These are phyloP conservation scores for Amorpha juglandis DNA, from an alignment of 2,888 invertebrate species.

Conservation along the genomic window DNA sequence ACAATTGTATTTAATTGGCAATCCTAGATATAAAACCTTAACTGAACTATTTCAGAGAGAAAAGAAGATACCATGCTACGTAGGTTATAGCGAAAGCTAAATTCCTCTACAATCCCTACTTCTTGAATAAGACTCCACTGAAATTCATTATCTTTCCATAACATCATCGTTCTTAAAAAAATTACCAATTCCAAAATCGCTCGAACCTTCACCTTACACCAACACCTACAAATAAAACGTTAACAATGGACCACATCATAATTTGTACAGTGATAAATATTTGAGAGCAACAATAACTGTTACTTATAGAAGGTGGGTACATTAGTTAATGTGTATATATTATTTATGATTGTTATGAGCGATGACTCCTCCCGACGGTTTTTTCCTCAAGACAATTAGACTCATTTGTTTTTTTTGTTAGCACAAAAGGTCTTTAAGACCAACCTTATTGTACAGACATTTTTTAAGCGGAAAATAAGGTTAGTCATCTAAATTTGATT, in stretches of 20 bases:
- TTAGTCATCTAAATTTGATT: background rate
- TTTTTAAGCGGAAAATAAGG: background rate
- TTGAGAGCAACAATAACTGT: conserved; percentile 72
- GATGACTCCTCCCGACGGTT: conserved; percentile 42
- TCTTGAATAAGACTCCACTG: too few relatives aligned
- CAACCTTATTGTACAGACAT: too few relatives aligned
- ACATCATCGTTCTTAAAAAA: too few relatives aligned
- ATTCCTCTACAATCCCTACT: too few relatives aligned
- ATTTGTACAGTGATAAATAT: conserved; percentile 78
- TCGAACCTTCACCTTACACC: conserved; percentile 44
- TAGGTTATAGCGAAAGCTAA: too few relatives aligned
- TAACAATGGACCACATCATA: conserved; percentile 73
- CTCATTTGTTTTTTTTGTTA: conserved; percentile 3
- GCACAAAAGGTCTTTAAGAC: too few relatives aligned
- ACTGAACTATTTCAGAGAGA: too few relatives aligned
- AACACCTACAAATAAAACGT: conserved; percentile 49
- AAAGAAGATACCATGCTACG: too few relatives aligned
- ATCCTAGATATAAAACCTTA: too few relatives aligned
- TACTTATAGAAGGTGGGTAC: conserved; percentile 64
- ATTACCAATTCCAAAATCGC: conserved; percentile 30
- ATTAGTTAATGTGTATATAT: conserved; percentile 69
- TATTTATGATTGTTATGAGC: conserved; percentile 38
- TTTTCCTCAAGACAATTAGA: background rate
- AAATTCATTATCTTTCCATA: too few relatives aligned
- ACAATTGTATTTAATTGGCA: too few relatives aligned